phyloP scores from a whole-genome alignment of 2,113 vertebrate species.

The Lophotis ruficrista region DNA sequence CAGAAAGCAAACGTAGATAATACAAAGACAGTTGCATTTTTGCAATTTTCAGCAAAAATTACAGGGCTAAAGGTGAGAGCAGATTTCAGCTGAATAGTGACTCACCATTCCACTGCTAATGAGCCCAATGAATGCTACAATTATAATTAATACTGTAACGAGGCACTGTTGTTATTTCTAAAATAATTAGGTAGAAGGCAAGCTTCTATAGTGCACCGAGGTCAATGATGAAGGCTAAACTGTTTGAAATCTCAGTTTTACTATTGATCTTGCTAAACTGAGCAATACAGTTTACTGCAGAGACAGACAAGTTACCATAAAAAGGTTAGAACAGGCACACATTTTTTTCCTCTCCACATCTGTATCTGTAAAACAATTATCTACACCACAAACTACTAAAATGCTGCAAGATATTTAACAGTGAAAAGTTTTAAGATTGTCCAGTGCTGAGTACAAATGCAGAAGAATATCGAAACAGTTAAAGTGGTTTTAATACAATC shows the following conservation, averaged over 20 bases:
- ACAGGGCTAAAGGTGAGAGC: not conserved
- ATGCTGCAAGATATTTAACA: not conserved
- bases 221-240: not conserved
- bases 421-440: not conserved
- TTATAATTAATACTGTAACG: not conserved
- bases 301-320: not conserved
- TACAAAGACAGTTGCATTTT: not conserved
- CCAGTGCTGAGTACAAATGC: rapidly evolving
- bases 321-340: not conserved
- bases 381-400: not conserved
- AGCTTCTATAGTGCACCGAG: not conserved
- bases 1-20: not conserved
- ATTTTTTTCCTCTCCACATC: not conserved
- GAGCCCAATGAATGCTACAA: not conserved
- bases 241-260: not conserved
- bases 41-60: conserved; percentile 5
- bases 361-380: not conserved
- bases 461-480: not conserved
- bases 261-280: not conserved
- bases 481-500: not conserved
- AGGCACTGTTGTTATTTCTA: not conserved
- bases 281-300: not conserved
- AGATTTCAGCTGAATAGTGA: not conserved
- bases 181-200: not conserved
- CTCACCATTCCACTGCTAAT: not conserved